These are phyloP conservation scores for Cuculus canorus DNA, from an alignment of 2,797 vertebrate species.

Conservation along the genomic window DNA sequence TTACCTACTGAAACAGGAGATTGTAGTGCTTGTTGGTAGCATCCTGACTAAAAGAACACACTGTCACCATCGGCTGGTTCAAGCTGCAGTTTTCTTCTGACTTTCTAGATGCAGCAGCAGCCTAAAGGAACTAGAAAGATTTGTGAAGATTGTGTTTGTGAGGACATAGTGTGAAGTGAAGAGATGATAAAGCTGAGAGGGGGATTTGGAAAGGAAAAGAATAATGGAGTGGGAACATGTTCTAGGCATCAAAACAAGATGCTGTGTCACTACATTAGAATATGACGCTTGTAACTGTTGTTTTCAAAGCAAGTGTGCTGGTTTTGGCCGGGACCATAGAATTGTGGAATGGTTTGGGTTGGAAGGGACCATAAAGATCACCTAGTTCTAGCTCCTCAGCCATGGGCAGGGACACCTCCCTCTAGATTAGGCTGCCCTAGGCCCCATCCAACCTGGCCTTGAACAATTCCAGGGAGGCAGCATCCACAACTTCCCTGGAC, in stretches of 20 bases:
- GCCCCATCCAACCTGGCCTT: too few relatives aligned
- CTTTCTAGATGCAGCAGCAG: background rate
- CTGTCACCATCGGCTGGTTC: background rate
- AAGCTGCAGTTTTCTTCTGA: background rate
- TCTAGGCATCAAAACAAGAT: background rate
- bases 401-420: too few relatives aligned
- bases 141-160: background rate
- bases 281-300: background rate
- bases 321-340: too few relatives aligned
- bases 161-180: background rate
- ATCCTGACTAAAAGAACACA: background rate
- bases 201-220: background rate
- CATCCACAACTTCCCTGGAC: too few relatives aligned
- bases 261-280: background rate
- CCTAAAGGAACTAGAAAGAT: background rate
- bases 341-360: too few relatives aligned
- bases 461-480: too few relatives aligned
- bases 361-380: too few relatives aligned
- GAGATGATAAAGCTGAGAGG: background rate
- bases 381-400: too few relatives aligned
- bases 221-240: background rate
- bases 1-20: background rate
- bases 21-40: background rate
- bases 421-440: too few relatives aligned
- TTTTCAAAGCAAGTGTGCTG: background rate